phyloP scores from a whole-genome alignment of 2,888 invertebrate species.

The Empis stercorea region DNA sequence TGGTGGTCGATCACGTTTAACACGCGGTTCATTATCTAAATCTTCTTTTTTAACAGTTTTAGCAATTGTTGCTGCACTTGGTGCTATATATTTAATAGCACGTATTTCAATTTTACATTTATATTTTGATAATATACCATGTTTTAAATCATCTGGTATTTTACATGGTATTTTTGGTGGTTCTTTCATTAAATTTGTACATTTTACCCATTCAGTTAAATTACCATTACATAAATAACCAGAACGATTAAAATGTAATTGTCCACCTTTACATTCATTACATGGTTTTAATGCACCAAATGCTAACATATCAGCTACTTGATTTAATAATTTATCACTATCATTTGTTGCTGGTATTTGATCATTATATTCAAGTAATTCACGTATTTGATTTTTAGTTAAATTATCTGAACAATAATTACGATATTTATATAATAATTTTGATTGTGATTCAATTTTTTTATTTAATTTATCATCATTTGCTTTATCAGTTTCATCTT shows the following conservation, averaged over 20 bases:
- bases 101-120: constrained; percentile 47
- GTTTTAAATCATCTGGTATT: constrained; percentile 49
- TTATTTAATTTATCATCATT: constrained; percentile 43
- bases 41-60: constrained; percentile 39
- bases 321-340: constrained; percentile 49
- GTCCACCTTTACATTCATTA: constrained; percentile 61
- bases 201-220: constrained; percentile 73
- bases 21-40: constrained; percentile 42
- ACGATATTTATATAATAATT: constrained; percentile 43
- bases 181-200: constrained; percentile 53
- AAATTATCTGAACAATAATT: constrained; percentile 48
- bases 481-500: constrained; percentile 40
- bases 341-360: constrained; percentile 55
- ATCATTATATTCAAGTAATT: constrained; percentile 56
- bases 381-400: constrained; percentile 45
- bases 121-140: constrained; percentile 45
- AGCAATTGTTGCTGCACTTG: constrained; percentile 31
- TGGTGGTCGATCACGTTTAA: constrained; percentile 51
- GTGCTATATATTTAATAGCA: constrained; percentile 41
- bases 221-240: constrained; percentile 77
- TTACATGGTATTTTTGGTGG: constrained; percentile 60
- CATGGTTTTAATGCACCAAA: constrained; percentile 78
- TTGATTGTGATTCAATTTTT: constrained; percentile 41
- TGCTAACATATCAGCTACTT: constrained; percentile 68
- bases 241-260: constrained; percentile 52